Percentiles rank a stretch among this genome's conserved stretches.
Evolutionary conservation across 2,797 vertebrate species (phyloP).

Genomic region (Champsocephalus esox): DNA sequence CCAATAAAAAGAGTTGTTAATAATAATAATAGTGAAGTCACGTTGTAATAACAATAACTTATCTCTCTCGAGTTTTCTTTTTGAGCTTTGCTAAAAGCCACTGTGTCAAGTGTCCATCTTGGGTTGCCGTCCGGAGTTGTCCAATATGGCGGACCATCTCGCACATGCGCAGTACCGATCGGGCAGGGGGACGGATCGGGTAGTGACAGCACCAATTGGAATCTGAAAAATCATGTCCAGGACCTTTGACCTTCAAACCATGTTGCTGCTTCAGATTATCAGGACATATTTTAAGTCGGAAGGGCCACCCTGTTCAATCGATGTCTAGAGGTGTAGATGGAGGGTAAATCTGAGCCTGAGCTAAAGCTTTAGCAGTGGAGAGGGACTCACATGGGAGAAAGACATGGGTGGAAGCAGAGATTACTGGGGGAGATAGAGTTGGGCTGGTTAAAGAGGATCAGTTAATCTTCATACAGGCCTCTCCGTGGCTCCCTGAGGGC

Average conservation of each 20-base stretch:
- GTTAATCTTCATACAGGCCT: slow-evolving; percentile 77
- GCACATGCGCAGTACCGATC: too few relatives aligned
- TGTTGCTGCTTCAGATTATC: slow-evolving; percentile 48
- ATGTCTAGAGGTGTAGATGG: slow-evolving; percentile 42
- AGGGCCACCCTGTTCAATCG: neutral
- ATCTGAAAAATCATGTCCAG: neutral
- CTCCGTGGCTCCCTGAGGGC: slow-evolving; percentile 65
- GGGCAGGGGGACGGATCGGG: too few relatives aligned
- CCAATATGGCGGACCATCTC: too few relatives aligned
- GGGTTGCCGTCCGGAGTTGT: too few relatives aligned
- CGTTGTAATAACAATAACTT: too few relatives aligned
- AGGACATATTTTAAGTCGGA: slow-evolving; percentile 48
- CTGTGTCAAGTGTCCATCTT: too few relatives aligned
- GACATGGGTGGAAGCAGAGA: slow-evolving; percentile 74
- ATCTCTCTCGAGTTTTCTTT: too few relatives aligned
- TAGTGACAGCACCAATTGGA: neutral
- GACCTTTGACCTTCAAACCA: slow-evolving; percentile 8
- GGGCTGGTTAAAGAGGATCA: slow-evolving; percentile 80
- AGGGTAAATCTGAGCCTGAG: slow-evolving; percentile 56
- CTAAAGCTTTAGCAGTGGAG: slow-evolving; percentile 68
- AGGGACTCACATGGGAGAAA: slow-evolving; percentile 62
- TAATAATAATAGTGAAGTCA: too few relatives aligned
- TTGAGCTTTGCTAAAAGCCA: too few relatives aligned
- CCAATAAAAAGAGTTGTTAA: too few relatives aligned
- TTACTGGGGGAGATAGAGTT: slow-evolving; percentile 78